phyloP scores from a whole-genome alignment of 2,113 vertebrate species.

The Regulus satrapa region DNA sequence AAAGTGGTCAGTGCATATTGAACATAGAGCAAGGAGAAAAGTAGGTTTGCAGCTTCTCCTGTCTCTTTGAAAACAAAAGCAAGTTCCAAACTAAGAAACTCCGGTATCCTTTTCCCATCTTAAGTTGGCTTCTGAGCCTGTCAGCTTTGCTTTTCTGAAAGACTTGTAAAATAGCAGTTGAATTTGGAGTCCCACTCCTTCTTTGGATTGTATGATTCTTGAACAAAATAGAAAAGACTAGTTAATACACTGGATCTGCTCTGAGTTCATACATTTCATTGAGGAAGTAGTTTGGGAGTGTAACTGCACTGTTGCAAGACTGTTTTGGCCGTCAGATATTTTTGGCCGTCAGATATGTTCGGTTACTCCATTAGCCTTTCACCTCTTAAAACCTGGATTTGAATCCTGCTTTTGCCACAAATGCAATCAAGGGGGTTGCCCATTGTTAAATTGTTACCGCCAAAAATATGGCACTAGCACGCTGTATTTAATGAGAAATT shows the following conservation, averaged over 20 bases:
- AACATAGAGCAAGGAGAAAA: constrained; percentile 22
- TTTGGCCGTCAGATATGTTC: background rate
- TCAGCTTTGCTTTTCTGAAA: constrained; percentile 10
- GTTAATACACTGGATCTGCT: constrained; percentile 58
- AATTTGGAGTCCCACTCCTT: background rate
- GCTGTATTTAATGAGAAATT: background rate
- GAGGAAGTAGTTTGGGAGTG: background rate
- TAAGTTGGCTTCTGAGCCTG: background rate
- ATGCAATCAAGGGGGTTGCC: background rate
- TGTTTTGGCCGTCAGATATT: too few species aligned
- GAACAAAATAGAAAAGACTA: constrained; percentile 32
- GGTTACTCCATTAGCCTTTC: constrained; percentile 30
- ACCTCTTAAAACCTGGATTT: constrained; percentile 21
- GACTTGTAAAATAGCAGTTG: constrained; percentile 51
- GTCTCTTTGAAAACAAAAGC: constrained; percentile 9
- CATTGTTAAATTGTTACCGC: background rate
- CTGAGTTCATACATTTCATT: background rate
- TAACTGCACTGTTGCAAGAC: constrained; percentile 15
- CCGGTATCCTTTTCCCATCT: background rate
- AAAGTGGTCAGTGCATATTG: background rate
- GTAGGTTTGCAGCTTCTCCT: background rate
- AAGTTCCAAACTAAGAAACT: constrained; percentile 19
- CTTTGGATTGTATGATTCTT: background rate
- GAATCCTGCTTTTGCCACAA: background rate
- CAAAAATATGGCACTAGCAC: background rate